phyloP scores from a whole-genome alignment of 92 coral and sea anemone genomes.

The Nematostella vectensis region DNA sequence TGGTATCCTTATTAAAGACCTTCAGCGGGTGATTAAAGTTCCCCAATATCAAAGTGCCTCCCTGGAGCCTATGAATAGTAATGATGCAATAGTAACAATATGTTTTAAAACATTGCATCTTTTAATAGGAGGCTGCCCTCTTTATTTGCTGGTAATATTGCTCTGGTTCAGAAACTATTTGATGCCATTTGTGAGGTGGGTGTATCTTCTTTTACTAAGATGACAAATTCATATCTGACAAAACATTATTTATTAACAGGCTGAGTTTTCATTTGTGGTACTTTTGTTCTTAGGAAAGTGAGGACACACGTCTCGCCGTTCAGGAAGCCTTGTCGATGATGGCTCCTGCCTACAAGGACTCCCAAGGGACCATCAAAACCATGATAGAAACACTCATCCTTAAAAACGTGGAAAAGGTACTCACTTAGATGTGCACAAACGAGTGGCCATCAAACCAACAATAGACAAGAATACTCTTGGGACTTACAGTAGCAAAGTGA shows the following conservation, averaged over 20 bases:
- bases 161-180: constrained; percentile 82
- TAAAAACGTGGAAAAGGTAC: constrained; percentile 67
- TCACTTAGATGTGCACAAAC: no score
- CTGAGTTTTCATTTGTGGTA: not conserved
- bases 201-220: no score
- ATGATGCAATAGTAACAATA: not conserved
- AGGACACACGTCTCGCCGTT: constrained; percentile 77
- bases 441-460: not conserved
- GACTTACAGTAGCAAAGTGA: no score
- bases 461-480: not conserved
- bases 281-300: constrained; percentile 43
- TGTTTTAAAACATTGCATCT: not conserved
- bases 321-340: constrained; percentile 94
- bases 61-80: not conserved
- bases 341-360: constrained; percentile 75
- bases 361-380: constrained; percentile 51
- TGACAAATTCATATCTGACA: not conserved
- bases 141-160: constrained; percentile 67
- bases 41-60: no score
- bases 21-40: no score
- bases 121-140: constrained; percentile 63
- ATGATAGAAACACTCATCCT: constrained; percentile 84
- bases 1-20: no score
- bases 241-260: not conserved
- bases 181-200: constrained; percentile 68